Evolutionary conservation across 1,140 invertebrate species (phyloP), one percentile per base, ranked within the genome.

Genomic region (Hypsibius dujardini): DNA sequence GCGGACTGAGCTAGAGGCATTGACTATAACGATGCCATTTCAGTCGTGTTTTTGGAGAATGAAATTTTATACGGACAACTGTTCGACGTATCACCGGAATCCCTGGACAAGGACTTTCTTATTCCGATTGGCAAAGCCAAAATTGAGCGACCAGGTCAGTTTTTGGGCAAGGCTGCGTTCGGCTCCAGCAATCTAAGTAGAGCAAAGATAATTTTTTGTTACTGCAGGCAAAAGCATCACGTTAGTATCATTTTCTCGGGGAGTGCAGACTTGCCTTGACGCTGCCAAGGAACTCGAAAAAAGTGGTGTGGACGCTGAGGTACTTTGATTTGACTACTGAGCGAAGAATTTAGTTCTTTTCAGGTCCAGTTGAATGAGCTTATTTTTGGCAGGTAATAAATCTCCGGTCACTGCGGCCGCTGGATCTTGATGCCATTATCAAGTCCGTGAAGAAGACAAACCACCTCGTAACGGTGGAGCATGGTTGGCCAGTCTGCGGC

Each of bases 91-190:
- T 87, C 88, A 0, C 92, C 96, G 76, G 89, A 97, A 77, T 90
- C 88, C 1, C 77, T 94, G 70, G 87, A 87, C 2, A 87, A 89
- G 73, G 91, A 99, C 76, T 99, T 98, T 79, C 77, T 96, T 0
- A 62, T 98, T 47, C 95, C 95, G 1, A 92, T 99, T 77, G 96
- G 88, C 70, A 96, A 98, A 81, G 92, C 92, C 0, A 97, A 97
- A 81, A 86, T 98, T 73, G 92, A 95, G 82, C 83, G 87, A 72
- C 80, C 81, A 69, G 94, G 85, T 82, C 1, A 3, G 1, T 71
- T 1, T 50, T 71, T 46, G 59, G 40, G 70, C 45, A 14, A 3
- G 71, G 62, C 72, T 47, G 71, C 71, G 45, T 46, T 72, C 45
- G 15, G 1, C 1, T n/a, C 59, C 14, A 1, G 72, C 50, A 47